These are phyloP conservation scores for Limanda limanda DNA, from an alignment of 2,113 vertebrate genomes.

Conservation along the genomic window DNA sequence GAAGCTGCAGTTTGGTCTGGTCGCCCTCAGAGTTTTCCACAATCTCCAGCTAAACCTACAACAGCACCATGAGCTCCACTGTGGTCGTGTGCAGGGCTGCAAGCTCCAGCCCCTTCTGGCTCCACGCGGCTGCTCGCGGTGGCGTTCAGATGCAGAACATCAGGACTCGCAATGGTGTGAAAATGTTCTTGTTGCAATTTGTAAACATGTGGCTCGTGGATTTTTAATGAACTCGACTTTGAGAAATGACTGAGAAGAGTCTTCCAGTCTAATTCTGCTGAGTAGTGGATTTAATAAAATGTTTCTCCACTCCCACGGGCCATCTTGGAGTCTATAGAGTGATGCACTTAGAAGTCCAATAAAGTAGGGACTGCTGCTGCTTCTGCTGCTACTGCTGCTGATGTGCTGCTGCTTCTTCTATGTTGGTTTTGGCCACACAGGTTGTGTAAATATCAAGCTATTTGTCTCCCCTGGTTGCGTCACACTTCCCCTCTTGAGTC, in stretches of 20 bases:
- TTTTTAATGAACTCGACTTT: neutral
- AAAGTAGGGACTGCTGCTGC: conserved; percentile 20
- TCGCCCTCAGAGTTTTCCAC: neutral
- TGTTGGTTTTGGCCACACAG: conserved; percentile 31
- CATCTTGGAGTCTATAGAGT: conserved; percentile 15
- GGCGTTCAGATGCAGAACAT: too few relatives aligned
- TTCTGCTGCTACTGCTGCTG: neutral
- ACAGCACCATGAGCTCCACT: too few relatives aligned
- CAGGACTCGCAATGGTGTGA: neutral
- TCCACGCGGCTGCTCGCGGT: too few relatives aligned
- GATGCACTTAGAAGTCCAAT: conserved; percentile 13
- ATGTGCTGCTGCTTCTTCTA: conserved; percentile 22
- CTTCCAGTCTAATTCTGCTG: conserved; percentile 17
- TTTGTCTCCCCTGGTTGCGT: conserved; percentile 32
- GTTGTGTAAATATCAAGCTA: conserved; percentile 38
- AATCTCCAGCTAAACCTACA: too few relatives aligned
- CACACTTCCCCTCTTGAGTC: conserved; percentile 42
- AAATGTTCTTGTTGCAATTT: conserved; percentile 10
- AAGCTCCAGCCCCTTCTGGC: too few relatives aligned
- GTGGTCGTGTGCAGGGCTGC: too few relatives aligned
- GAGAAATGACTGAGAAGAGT: neutral
- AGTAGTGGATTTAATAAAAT: conserved; percentile 45
- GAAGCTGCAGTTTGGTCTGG: neutral
- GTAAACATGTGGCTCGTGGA: neutral
- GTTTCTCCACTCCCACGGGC: neutral